Percentiles rank a stretch among this genome's conserved stretches.
phyloP scores from a whole-genome alignment of 2,113 vertebrate genomes.

The Glaucidium brasilianum region DNA sequence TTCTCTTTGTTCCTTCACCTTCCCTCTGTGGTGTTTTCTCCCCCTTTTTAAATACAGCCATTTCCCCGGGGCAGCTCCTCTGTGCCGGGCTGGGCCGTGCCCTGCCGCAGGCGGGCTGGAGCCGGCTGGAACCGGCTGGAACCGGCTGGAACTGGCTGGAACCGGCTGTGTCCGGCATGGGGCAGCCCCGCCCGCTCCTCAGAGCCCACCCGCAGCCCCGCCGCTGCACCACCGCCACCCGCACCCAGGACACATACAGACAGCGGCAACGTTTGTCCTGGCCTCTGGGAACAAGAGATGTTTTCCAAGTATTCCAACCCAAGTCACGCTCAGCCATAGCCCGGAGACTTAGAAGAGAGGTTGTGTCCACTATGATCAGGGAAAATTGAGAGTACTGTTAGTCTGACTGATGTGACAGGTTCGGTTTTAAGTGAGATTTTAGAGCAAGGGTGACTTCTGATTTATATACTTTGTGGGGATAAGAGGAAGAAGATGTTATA shows the following conservation, averaged over 20 bases:
- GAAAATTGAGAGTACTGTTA: neutral
- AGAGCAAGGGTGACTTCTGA: neutral
- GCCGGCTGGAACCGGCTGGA: neutral
- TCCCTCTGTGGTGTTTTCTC: neutral
- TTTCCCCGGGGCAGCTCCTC: too few species aligned
- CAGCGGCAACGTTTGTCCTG: neutral
- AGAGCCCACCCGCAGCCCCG: neutral
- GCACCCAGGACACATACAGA: neutral
- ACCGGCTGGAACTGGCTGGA: neutral
- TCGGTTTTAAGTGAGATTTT: neutral
- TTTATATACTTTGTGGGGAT: neutral
- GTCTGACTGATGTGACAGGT: neutral
- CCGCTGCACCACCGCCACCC: too few species aligned
- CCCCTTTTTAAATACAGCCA: neutral
- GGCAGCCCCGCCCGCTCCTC: too few species aligned
- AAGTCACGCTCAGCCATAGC: neutral
- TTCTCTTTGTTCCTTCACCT: too few species aligned
- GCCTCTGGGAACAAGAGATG: neutral
- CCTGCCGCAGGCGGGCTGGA: too few species aligned
- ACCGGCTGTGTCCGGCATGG: neutral
- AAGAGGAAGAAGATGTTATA: neutral
- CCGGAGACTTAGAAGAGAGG: neutral
- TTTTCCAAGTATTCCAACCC: neutral
- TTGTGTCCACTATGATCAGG: accelerated
- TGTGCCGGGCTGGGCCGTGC: too few species aligned